These are phyloP conservation scores for Pogonocherus hispidulus DNA, from an alignment of 2,888 invertebrate genomes.

Conservation along the genomic window DNA sequence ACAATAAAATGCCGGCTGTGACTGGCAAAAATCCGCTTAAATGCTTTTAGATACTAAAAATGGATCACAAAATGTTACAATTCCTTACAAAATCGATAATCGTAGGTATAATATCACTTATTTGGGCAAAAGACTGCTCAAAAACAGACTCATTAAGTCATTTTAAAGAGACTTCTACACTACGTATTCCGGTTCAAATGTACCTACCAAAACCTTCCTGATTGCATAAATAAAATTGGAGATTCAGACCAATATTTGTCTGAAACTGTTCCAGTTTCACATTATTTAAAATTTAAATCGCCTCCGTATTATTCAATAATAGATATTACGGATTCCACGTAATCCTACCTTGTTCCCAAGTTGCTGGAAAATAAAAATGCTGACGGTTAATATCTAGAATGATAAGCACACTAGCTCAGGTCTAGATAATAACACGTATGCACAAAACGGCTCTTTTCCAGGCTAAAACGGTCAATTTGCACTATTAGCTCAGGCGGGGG, in stretches of 20 bases:
- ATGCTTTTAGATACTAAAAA: no score
- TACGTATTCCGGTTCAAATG: no score
- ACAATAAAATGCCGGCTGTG: no score
- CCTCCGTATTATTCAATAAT: constrained; percentile 14
- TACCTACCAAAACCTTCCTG: no score
- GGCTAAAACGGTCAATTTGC: constrained; percentile 23
- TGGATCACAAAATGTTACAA: neutral
- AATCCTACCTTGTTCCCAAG: constrained; percentile 31
- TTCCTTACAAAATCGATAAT: no score
- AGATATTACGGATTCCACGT: constrained; percentile 14
- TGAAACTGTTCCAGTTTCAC: constrained; percentile 26
- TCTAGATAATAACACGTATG: constrained; percentile 28
- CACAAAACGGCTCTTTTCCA: neutral
- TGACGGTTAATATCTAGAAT: constrained; percentile 21
- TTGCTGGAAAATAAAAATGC: constrained; percentile 23
- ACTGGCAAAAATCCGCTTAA: no score
- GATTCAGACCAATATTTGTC: no score
- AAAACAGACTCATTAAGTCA: no score
- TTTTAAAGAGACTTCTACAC: no score
- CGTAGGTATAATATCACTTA: neutral
- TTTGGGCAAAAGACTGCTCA: neutral
- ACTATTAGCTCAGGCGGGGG: constrained; percentile 22
- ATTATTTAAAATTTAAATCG: constrained; percentile 45
- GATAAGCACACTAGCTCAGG: constrained; percentile 25
- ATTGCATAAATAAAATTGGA: constrained; percentile 5